These are phyloP conservation scores for Gasteruption jaculator DNA, from an alignment of 2,888 invertebrate genomes.

Conservation along the genomic window DNA sequence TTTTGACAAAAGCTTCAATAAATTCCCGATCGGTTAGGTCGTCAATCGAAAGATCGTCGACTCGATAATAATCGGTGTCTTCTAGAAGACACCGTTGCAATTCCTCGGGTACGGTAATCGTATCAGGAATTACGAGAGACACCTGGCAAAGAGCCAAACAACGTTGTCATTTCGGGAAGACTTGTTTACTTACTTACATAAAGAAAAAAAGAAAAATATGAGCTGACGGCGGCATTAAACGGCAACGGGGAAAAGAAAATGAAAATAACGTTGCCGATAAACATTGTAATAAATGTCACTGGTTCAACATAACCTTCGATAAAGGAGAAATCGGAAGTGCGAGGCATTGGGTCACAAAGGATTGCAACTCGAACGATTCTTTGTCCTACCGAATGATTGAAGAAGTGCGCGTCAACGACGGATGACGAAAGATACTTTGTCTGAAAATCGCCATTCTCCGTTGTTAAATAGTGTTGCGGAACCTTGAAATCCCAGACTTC, in stretches of 20 bases:
- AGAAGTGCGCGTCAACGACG: constrained; percentile 50
- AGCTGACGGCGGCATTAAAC: constrained; percentile 12
- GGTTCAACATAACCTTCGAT: too few relatives aligned
- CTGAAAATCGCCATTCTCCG: constrained; percentile 38
- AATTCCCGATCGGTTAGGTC: constrained; percentile 55
- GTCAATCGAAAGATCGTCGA: constrained; percentile 49
- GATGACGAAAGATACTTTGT: constrained; percentile 32
- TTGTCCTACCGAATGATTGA: constrained; percentile 58
- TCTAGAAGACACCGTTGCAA: constrained; percentile 46
- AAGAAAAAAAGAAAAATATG: constrained; percentile 12
- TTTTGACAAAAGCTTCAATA: constrained; percentile 56
- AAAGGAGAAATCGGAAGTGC: too few relatives aligned
- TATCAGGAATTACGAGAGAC: constrained; percentile 56
- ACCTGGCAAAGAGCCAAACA: constrained; percentile 51
- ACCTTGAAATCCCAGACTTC: constrained; percentile 57
- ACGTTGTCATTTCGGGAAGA: constrained; percentile 37
- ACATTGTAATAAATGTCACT: too few relatives aligned
- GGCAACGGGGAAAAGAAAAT: too few relatives aligned
- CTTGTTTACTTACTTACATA: constrained; percentile 11
- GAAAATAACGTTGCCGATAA: too few relatives aligned
- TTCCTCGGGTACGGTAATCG: constrained; percentile 46
- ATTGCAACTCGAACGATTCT: too few relatives aligned
- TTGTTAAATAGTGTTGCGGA: constrained; percentile 47
- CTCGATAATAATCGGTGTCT: constrained; percentile 58
- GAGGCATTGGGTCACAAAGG: too few relatives aligned